Evolutionary conservation across 2,888 invertebrate genomes (phyloP), one percentile per base, ranked within the genome.

Genomic region (Torymus auratus): DNA sequence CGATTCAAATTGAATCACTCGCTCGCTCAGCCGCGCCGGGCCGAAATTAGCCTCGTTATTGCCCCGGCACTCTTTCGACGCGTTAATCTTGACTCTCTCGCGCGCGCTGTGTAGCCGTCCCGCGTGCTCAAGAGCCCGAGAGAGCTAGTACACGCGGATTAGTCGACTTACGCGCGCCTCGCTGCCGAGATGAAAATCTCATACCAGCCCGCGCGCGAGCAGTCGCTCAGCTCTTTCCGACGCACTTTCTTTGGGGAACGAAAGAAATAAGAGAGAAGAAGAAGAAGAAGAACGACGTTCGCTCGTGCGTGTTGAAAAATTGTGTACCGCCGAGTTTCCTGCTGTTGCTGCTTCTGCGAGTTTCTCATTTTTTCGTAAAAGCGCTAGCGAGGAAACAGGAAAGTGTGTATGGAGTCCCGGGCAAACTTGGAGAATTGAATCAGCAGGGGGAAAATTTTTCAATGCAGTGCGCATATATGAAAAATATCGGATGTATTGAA

Each of bases 1-100:
- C 80, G 75, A 80, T 80, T 80, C 75, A 75, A 80, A 80, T 80
- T 70, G 60, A 80, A 80, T 80, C 74, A 75, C 28, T 52, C 28
- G 65, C 58, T 67, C 56, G 67, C 72, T 65, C 64, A 41, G 64
- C 56, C 77, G 53, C 64, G 68, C 61, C 28, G 14, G 65, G n/a
- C 58, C 23, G 55, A 68, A 68, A 78, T 78, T 73, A 72, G 60
- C 61, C 78, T 68, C 72, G 72, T 72, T 78, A 72, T 60, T 77
- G 70, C 78, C 10, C 50, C n/a, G 60, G 23, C 73, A 68, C 68
- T 79, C 68, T 62, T 78, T 70, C 58, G 50, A 13, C 52, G 70
- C 41, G 70, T 74, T 79, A 69, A 69, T 74, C 62, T 64, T 28
- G 62, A 50, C 23, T 20, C 62, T 14, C 50, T 17, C 15, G 2